Conservation (phyloP, 2,113 vertebrate species). For the Plotosus lineatus region DNA sequence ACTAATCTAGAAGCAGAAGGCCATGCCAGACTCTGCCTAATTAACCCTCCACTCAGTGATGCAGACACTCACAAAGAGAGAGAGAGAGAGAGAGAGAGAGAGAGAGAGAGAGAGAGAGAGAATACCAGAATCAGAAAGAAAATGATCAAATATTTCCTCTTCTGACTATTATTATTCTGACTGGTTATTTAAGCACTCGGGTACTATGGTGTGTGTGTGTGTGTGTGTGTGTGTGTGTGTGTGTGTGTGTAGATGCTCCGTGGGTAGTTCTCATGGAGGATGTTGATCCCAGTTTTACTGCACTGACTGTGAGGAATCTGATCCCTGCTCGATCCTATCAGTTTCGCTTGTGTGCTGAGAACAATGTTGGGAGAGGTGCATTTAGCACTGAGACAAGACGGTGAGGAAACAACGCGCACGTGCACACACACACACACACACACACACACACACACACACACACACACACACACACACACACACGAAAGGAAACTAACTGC, state of each 20-base stretch:
- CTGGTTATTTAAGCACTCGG: background rate
- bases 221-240: conserved; percentile 32
- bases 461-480: background rate
- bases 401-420: conserved; percentile 66
- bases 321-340: conserved; percentile 94
- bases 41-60: conserved; percentile 40
- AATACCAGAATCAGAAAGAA: too few species aligned
- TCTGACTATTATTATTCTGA: too few species aligned
- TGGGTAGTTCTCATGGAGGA: conserved; percentile 89
- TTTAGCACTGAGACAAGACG: conserved; percentile 96
- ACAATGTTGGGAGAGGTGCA: conserved; percentile 93
- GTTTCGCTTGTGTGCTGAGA: conserved; percentile 92
- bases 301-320: conserved; percentile 82
- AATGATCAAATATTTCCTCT: too few species aligned
- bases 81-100: background rate
- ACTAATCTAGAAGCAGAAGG: conserved; percentile 31
- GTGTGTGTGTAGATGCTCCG: conserved; percentile 79
- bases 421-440: background rate
- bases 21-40: conserved; percentile 52
- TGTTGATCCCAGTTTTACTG: conserved; percentile 82
- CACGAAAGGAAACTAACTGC: background rate
- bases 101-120: too few species aligned
- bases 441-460: background rate
- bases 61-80: background rate
- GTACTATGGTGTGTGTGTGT: background rate